These are phyloP conservation scores for Drosophila truncata DNA, from an alignment of 1,140 invertebrate species.

Conservation along the genomic window DNA sequence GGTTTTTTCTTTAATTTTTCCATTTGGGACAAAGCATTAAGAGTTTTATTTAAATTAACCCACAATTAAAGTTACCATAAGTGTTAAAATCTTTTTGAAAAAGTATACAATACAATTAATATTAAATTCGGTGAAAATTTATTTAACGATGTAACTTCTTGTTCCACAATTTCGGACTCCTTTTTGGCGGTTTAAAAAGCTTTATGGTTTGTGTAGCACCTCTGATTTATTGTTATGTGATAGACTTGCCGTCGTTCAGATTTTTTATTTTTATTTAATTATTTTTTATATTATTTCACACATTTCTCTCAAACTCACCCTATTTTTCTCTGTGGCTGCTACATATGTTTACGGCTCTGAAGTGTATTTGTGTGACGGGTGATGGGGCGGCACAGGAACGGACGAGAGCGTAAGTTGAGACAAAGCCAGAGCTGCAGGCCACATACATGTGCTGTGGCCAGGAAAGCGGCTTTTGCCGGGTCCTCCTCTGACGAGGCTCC, in stretches of 20 bases:
- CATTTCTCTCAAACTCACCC: background rate
- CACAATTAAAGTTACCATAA: no score
- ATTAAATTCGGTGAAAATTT: no score
- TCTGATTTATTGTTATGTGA: background rate
- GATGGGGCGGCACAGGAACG: slow-evolving; percentile 38
- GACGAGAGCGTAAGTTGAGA: slow-evolving; percentile 55
- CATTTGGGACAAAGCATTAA: no score
- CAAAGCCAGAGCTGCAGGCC: slow-evolving; percentile 56
- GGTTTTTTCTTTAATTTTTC: no score
- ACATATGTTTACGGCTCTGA: slow-evolving; percentile 31
- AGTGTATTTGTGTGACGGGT: slow-evolving; percentile 12
- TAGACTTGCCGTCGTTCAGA: no score
- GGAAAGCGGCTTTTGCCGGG: slow-evolving; percentile 40
- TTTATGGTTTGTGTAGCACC: background rate
- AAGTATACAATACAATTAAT: no score
- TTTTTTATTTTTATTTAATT: background rate
- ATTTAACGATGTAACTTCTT: no score
- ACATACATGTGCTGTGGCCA: slow-evolving; percentile 50
- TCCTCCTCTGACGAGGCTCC: background rate
- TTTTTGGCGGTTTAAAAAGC: background rate
- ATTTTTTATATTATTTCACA: background rate
- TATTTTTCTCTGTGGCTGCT: slow-evolving; percentile 4
- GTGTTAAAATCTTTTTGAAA: no score
- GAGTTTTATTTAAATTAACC: no score
- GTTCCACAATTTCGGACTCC: no score